phyloP scores from a whole-genome alignment of 2,797 vertebrate species.

The Trachops cirrhosus region DNA sequence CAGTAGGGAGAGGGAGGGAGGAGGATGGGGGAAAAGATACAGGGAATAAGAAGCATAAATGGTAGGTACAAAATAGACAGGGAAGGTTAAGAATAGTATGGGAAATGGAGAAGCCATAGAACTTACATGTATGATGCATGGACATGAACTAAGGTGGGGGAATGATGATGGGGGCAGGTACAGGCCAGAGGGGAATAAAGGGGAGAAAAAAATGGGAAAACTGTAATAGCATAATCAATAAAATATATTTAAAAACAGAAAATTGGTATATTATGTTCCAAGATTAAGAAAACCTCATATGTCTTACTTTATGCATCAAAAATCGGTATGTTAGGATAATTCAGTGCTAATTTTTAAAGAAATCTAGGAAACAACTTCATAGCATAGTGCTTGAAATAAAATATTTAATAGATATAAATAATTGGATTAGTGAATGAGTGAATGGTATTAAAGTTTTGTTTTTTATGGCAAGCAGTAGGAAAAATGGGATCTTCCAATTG shows the following conservation, averaged over 20 bases:
- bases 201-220: no score
- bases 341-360: not conserved
- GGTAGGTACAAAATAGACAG: no score
- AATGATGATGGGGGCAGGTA: no score
- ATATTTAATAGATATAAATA: conserved; percentile 5
- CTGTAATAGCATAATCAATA: no score
- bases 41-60: no score
- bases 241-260: not conserved
- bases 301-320: not conserved
- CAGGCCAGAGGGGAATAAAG: no score
- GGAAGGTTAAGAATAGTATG: no score
- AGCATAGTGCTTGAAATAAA: not conserved
- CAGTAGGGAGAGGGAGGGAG: no score
- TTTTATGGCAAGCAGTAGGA: not conserved
- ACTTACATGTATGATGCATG: no score
- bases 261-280: not conserved
- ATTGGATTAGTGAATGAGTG: not conserved
- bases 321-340: not conserved
- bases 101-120: no score
- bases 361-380: not conserved
- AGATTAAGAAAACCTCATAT: not conserved
- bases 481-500: not conserved
- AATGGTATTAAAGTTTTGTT: not conserved
- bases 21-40: no score
- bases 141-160: no score